Evolutionary conservation across 2,888 invertebrate species (phyloP).

Genomic region (Hermaeophaga mercurialis): DNA sequence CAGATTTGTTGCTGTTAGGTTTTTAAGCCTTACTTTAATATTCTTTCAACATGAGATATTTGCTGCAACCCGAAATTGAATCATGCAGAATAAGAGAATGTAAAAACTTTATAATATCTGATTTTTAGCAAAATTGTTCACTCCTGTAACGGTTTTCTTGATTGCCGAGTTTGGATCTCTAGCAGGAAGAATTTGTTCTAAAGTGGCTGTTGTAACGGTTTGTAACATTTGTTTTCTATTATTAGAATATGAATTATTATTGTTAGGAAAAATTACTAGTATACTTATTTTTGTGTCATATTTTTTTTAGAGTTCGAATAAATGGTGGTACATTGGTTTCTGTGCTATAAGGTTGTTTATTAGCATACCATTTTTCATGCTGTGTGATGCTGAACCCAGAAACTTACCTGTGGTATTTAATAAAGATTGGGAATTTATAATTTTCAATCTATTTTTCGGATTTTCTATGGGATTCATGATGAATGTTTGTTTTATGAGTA

Average conservation of each 20-base stretch:
- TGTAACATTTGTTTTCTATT: too few species aligned
- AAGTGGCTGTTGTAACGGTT: background rate
- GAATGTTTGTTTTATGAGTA: slow-evolving; percentile 2
- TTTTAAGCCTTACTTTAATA: too few species aligned
- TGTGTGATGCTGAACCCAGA: slow-evolving; percentile 11
- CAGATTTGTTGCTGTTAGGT: too few species aligned
- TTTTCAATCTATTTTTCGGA: background rate
- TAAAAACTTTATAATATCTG: too few species aligned
- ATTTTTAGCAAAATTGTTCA: slow-evolving; percentile 6
- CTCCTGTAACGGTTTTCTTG: background rate
- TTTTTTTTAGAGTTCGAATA: background rate
- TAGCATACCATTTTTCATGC: background rate
- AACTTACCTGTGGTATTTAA: slow-evolving; percentile 11
- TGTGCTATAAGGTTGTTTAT: background rate
- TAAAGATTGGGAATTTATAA: slow-evolving; percentile 11
- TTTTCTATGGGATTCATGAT: background rate
- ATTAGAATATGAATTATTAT: too few species aligned
- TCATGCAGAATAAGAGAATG: too few species aligned
- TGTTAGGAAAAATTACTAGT: too few species aligned
- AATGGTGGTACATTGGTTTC: slow-evolving; percentile 6
- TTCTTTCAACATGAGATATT: too few species aligned
- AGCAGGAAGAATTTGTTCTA: background rate
- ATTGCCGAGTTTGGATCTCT: background rate
- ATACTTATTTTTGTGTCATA: too few species aligned
- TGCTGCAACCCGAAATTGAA: too few species aligned